Base-by-base conservation (phyloP, 2,797 vertebrate genomes). In the Halcyon badia region DNA sequence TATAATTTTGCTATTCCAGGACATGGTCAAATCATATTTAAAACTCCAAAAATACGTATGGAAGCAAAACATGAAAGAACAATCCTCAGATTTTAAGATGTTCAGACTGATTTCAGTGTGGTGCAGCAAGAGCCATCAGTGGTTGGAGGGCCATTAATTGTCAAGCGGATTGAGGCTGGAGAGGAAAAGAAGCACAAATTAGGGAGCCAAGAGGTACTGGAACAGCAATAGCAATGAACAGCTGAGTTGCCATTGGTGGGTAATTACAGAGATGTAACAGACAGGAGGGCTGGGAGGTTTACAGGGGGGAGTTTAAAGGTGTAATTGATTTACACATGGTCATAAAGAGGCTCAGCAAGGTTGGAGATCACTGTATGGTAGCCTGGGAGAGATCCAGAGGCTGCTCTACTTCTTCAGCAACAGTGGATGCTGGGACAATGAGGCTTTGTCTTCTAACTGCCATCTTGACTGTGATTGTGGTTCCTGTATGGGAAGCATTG, bases 351-450 rank as follows among this genome's bases (percentile, higher is more conserved):
- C 35, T 60, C 39, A 60, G n/a, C 77, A 68, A 65, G 28, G 31
- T 58, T 86, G 11, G 42, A 72, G 33, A 77, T 87, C 33, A 41
- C 44, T 0, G 0, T 85, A 12, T 58, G 64, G 64, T 62, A 51
- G 10, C 31, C 60, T 92, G 75, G 64, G 76, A 82, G 68, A 57
- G 42, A 87, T 76, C 68, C 39, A 91, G 66, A 85, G 42, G 42
- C 48, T 66, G 56, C 54, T 57, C 25, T 61, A 22, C 31, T 76
- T 39, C 42, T 84, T 87, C 66, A 87, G 61, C 58, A 89, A 1
- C 49, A 41, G 44, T 61, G 26, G 25, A 24, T 1, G 1, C 30
- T 37, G 66, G 82, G 41, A 79, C 49, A 80, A 28, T 42, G 33
- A 89, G 46, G 26, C 62, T 80, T 87, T 83, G 49, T 91, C 51